Conservation (phyloP, 1,140 invertebrate genomes). For the Battus philenor region DNA sequence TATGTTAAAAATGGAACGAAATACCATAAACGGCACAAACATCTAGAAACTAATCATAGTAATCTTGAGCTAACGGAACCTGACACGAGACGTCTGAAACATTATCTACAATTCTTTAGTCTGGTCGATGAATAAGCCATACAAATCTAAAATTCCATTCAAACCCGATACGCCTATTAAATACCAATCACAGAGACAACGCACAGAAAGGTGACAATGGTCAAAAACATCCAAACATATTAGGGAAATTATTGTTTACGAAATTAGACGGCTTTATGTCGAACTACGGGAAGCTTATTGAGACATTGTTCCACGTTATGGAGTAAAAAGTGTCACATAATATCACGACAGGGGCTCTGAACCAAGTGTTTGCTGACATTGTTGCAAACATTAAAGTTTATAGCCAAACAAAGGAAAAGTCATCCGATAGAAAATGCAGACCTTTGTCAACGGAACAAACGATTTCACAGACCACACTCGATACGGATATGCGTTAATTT, state of each 20-base stretch:
- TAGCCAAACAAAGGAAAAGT: slow-evolving; percentile 30
- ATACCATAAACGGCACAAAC: slow-evolving; percentile 1
- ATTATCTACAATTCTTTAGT: slow-evolving; percentile 13
- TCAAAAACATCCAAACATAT: slow-evolving; percentile 70
- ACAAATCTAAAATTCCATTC: slow-evolving; percentile 38
- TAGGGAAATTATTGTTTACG: slow-evolving; percentile 52
- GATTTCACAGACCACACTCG: slow-evolving; percentile 52
- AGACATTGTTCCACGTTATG: slow-evolving; percentile 39
- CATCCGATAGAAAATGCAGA: slow-evolving; percentile 20
- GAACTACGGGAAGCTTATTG: slow-evolving; percentile 52
- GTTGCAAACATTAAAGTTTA: slow-evolving; percentile 40
- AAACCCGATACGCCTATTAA: slow-evolving; percentile 44
- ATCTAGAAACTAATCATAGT: neutral
- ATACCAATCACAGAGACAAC: slow-evolving; percentile 37
- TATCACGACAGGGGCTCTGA: slow-evolving; percentile 21
- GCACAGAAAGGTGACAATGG: slow-evolving; percentile 43
- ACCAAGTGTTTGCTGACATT: slow-evolving; percentile 56
- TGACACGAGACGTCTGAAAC: slow-evolving; percentile 24
- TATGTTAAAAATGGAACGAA: slow-evolving; percentile 6
- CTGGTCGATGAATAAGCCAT: slow-evolving; percentile 27
- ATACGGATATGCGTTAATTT: slow-evolving; percentile 58
- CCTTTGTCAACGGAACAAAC: slow-evolving; percentile 47
- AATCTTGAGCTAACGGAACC: slow-evolving; percentile 29
- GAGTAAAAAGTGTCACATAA: slow-evolving; percentile 38
- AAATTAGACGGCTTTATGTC: slow-evolving; percentile 55